Evolutionary conservation across 2,888 invertebrate species (phyloP), one percentile per base, ranked within the genome.

Genomic region (Drosophila falleni): DNA sequence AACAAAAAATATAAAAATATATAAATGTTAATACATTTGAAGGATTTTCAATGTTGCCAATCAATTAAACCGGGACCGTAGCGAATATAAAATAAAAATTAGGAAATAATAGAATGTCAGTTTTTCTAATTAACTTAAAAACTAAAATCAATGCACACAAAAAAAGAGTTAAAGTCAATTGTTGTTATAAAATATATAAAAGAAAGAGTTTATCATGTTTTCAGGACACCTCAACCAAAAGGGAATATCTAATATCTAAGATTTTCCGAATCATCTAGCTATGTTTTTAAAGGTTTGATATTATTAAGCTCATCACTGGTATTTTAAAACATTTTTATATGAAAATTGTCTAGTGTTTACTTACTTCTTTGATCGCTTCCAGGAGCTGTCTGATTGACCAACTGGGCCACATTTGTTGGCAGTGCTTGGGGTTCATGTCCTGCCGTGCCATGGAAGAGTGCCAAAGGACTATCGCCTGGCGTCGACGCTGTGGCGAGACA

Each of bases 401-500:
- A 50, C 35, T 29, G 71, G 6, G 60, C 33, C 15, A 76, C 74
- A 56, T 73, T 87, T 4, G 74, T 54, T 1, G 77, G 60, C 41
- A 82, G 50, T 0, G 60, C 46, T 31, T 74, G 77, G 19, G 60
- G 51, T 26, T 76, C 76, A 29, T 80, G 78, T 10, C 79, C 78
- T 10, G 78, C 83, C 5, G 87, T 71, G 37, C 89, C 90, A 61
- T 89, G 84, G 70, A 91, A 75, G 11, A 90, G 89, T 4, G 90
- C 86, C 33, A 92, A 78, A 23, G 92, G 94, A 54, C 94, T 94
- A 81, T 94, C 93, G 6, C 94, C 94, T 2, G 94, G 95, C 93
- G 95, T 95, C 94, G 97, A 97, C 10, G 97, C 96, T 31, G 97
- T 97, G n/a, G 96, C 96, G 46, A 90, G 89, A 90, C 95, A 94